Base-by-base conservation (phyloP, 2,113 vertebrate genomes). In the Paraplagusia blochii region DNA sequence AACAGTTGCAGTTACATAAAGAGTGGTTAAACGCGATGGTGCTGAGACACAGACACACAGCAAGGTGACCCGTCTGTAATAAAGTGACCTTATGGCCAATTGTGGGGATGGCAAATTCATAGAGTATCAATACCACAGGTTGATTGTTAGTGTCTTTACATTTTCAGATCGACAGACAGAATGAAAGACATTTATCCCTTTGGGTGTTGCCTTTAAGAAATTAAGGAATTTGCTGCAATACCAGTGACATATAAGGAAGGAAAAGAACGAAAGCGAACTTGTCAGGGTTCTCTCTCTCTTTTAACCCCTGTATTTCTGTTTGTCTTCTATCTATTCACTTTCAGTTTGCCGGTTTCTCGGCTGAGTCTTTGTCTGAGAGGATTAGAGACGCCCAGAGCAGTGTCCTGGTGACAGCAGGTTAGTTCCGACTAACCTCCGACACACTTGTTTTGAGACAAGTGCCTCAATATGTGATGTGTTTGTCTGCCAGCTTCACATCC, bases 331-430 rank as follows among this genome's bases (percentile, higher is more conserved):
- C 40, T 49, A 40, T 65, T 11, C 9, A 1, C 29, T 18, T 58
- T 56, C 72, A 93, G 92, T 93, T 93, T 89, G 92, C 92, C 81
- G 92, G 91, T 12, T 93, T 93, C 70, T 93, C 91, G 51, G 83
- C 90, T 0, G 91, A 91, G 46, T 91, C 90, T 14, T 83, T 93
- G 74, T 89, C 87, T 72, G 91, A 92, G 55, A 80, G 92, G 76
- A 91, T 93, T 13, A 50, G 90, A 50, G 91, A 93, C 6, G 83
- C 91, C 44, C 87, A 90, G 67, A 88, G 90, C 71, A 72, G 63
- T 14, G 45, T 91, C 29, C 76, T 93, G 60, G 86, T 93, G 62
- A 93, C 92, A 15, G 90, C 91, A 88, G 92, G 92, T 92, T 80
- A n/a, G 69, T 51, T 18, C 5, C 4, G 39, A 9, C 15, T 35